Conservation (phyloP, 2,888 invertebrate species). For the Aplocera efformata region DNA sequence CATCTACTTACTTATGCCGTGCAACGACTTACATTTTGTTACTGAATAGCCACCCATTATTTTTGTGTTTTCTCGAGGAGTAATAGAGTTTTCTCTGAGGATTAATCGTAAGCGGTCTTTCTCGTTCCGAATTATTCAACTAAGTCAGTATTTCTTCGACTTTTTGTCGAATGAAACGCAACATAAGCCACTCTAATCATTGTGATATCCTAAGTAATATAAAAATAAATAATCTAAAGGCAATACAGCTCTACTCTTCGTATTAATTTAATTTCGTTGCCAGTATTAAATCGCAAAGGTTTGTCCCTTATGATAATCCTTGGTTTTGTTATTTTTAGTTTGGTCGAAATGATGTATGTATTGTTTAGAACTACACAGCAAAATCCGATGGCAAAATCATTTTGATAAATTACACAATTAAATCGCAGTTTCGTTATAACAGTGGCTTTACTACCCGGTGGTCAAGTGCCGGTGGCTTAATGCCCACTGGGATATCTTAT, state of each 20-base stretch:
- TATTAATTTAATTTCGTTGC: conserved; percentile 17
- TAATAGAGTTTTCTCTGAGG: not conserved
- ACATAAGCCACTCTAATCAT: too few relatives aligned
- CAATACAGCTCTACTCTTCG: too few relatives aligned
- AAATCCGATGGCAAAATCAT: conserved; percentile 1
- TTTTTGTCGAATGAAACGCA: not conserved
- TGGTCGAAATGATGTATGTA: not conserved
- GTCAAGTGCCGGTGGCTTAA: conserved; percentile 27
- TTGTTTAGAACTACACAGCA: not conserved
- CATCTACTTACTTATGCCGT: conserved; percentile 19
- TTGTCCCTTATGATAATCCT: not conserved
- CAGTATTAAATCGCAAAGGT: conserved; percentile 19
- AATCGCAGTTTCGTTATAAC: conserved; percentile 11
- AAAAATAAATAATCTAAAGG: too few relatives aligned
- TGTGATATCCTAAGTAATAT: too few relatives aligned
- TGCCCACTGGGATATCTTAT: conserved; percentile 42
- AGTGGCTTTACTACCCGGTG: conserved; percentile 13
- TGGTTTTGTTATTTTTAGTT: not conserved
- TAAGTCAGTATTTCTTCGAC: too few relatives aligned
- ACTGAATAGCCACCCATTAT: conserved; percentile 12
- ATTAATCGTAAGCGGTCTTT: conserved; percentile 6
- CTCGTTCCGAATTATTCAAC: too few relatives aligned
- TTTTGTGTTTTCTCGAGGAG: conserved; percentile 13
- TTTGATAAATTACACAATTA: conserved; percentile 1
- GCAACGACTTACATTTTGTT: conserved; percentile 19